Conservation (phyloP, 1,140 invertebrate genomes). For the Ditylenchus dipsaci region DNA sequence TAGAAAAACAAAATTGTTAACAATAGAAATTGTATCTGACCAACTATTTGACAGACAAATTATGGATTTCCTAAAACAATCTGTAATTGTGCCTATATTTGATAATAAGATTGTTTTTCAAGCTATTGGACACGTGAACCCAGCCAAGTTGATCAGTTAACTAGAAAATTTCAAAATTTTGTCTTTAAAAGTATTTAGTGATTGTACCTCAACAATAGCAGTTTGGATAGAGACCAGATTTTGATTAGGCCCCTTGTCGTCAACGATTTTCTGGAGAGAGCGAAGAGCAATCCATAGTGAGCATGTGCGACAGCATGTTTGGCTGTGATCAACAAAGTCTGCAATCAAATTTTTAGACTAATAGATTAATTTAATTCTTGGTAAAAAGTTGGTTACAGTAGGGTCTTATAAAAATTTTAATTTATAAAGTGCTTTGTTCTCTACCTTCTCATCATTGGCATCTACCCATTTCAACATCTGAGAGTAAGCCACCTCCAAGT, state of each 20-base stretch:
- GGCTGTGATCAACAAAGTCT: constrained; percentile 72
- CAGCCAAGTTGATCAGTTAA: constrained; percentile 35
- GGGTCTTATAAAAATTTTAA: neutral
- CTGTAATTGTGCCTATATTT: constrained; percentile 36
- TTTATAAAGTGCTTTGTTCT: neutral
- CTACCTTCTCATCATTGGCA: constrained; percentile 28
- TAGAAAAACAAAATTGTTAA: too few relatives aligned
- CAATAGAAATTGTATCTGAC: too few relatives aligned
- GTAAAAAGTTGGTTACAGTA: neutral
- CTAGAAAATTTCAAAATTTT: constrained; percentile 5
- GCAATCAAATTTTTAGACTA: constrained; percentile 14
- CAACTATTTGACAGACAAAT: too few relatives aligned
- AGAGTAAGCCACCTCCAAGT: constrained; percentile 22
- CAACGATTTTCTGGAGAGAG: constrained; percentile 70
- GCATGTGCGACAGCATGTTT: constrained; percentile 74
- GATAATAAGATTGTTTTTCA: constrained; percentile 25
- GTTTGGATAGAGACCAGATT: constrained; percentile 9
- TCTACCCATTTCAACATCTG: constrained; percentile 26
- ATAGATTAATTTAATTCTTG: neutral
- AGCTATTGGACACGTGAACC: constrained; percentile 32
- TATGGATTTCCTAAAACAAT: constrained; percentile 19
- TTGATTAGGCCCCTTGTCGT: constrained; percentile 64
- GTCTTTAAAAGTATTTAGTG: neutral
- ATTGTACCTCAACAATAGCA: constrained; percentile 21
- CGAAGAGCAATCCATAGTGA: constrained; percentile 78